Conservation (phyloP, 92 coral and sea anemone species). For the Pocillopora meandrina region DNA sequence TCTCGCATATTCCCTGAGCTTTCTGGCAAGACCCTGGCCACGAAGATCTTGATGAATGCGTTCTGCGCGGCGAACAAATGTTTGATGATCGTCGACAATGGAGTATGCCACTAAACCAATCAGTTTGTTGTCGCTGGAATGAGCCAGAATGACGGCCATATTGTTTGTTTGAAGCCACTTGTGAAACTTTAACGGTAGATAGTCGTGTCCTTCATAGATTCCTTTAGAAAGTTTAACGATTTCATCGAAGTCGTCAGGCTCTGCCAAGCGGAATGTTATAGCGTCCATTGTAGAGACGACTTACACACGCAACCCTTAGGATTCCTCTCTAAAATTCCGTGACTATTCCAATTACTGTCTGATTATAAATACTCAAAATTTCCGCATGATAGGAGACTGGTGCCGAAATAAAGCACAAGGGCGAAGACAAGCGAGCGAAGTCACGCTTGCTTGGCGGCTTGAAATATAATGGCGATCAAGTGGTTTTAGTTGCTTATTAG, state of each 20-base stretch:
- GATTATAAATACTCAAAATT: no score
- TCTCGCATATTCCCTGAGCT: conserved; percentile 55
- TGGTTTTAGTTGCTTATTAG: no score
- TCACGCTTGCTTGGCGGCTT: no score
- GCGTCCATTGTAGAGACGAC: no score
- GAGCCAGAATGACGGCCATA: conserved; percentile 19
- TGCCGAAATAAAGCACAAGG: no score
- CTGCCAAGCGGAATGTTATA: conserved; percentile 33
- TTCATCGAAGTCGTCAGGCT: conserved; percentile 16
- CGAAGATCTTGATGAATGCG: conserved; percentile 78
- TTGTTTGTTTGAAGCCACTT: conserved; percentile 22
- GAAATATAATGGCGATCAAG: no score
- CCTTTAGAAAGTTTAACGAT: conserved; percentile 31
- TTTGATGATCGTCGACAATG: conserved; percentile 75
- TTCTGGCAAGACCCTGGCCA: conserved; percentile 71
- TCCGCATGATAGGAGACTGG: no score
- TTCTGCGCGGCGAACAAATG: conserved; percentile 69
- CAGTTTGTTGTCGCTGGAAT: conserved; percentile 46
- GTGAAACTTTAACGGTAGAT: conserved; percentile 26
- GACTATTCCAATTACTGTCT: no score
- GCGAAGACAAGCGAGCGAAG: no score
- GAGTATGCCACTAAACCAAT: conserved; percentile 72
- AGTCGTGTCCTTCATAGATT: conserved; percentile 34
- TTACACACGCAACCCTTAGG: no score
- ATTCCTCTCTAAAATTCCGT: no score